phyloP scores from a whole-genome alignment of 2,797 vertebrate species.

The Amazona ochrocephala region DNA sequence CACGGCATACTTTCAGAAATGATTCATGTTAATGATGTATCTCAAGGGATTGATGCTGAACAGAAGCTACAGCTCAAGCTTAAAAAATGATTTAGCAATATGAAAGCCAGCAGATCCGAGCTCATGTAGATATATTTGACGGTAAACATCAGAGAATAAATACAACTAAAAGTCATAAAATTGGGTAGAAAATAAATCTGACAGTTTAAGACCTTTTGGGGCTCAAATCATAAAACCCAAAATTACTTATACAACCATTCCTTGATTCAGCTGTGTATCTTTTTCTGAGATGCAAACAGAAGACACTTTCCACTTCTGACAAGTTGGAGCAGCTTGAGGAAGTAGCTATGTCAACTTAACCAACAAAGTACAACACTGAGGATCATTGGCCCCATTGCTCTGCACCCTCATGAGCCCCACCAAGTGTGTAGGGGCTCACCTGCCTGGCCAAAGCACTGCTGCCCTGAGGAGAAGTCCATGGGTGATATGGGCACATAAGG shows the following conservation, averaged over 20 bases:
- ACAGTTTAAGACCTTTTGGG: constrained; percentile 80
- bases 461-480: neutral
- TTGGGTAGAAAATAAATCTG: constrained; percentile 80
- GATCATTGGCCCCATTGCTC: neutral
- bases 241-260: constrained; percentile 78
- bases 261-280: constrained; percentile 61
- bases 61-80: constrained; percentile 80
- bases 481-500: neutral
- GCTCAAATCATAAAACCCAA: constrained; percentile 77
- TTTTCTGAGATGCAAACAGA: constrained; percentile 64
- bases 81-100: constrained; percentile 82
- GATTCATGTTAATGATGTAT: constrained; percentile 83
- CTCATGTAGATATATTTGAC: constrained; percentile 67
- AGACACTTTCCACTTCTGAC: constrained; percentile 68
- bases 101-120: constrained; percentile 71
- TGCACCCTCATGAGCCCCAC: neutral
- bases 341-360: constrained; percentile 32
- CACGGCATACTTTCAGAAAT: constrained; percentile 74
- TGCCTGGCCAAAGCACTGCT: fast-evolving
- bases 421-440: neutral
- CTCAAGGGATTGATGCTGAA: constrained; percentile 80
- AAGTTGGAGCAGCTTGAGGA: constrained; percentile 56
- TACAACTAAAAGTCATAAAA: constrained; percentile 81
- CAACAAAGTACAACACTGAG: constrained; percentile 46
- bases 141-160: constrained; percentile 82